Percentiles rank a stretch among this genome's conserved stretches.
Conservation (phyloP, 2,888 invertebrate genomes). For the Andricus curvator region DNA sequence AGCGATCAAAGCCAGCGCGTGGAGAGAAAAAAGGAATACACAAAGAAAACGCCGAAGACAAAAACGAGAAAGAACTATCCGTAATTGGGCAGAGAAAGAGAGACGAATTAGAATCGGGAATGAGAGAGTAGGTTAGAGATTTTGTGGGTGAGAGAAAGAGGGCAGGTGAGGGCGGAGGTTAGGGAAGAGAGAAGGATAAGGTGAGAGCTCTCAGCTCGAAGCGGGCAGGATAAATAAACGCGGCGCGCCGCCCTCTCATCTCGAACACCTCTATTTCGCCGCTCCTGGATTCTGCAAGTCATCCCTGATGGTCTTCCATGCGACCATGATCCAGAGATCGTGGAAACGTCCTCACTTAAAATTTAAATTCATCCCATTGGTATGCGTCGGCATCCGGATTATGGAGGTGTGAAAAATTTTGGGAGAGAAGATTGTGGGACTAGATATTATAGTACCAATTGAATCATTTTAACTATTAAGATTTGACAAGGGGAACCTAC, state of each 20-base stretch:
- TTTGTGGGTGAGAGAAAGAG: constrained; percentile 28
- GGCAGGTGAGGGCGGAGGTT: constrained; percentile 50
- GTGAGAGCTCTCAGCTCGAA: constrained; percentile 56
- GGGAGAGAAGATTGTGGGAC: not conserved
- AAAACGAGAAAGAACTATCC: constrained; percentile 28
- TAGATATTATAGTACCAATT: not conserved
- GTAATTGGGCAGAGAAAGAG: constrained; percentile 25
- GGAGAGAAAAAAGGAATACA: constrained; percentile 33
- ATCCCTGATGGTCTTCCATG: constrained; percentile 53
- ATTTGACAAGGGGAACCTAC: too few relatives aligned
- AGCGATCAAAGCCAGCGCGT: constrained; percentile 37
- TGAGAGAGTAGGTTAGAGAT: not conserved
- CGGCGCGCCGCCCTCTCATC: constrained; percentile 76
- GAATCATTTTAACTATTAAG: too few relatives aligned
- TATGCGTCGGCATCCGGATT: constrained; percentile 15
- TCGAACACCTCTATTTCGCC: constrained; percentile 75
- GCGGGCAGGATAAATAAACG: constrained; percentile 76
- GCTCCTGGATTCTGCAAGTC: constrained; percentile 66
- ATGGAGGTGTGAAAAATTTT: constrained; percentile 31
- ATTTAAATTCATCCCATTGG: constrained; percentile 8
- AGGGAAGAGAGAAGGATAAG: constrained; percentile 47
- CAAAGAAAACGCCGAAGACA: constrained; percentile 38
- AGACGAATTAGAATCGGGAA: not conserved
- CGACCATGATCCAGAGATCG: constrained; percentile 30
- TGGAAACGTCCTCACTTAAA: constrained; percentile 24